Conservation (phyloP, 2,113 vertebrate genomes). For the Poeciliopsis retropinna region DNA sequence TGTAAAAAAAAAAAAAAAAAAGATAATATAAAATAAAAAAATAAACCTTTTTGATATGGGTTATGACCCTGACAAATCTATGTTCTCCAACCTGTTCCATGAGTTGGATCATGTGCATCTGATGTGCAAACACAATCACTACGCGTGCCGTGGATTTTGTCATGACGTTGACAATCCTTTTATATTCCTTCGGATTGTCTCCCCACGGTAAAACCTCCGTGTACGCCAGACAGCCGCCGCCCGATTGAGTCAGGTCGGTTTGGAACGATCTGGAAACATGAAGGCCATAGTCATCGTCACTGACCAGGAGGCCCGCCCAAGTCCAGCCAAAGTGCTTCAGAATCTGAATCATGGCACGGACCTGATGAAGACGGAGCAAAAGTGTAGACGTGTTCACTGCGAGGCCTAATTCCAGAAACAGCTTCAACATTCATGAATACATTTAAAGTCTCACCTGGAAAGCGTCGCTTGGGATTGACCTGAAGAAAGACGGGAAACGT, state of each 20-base stretch:
- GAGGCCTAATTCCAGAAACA: not conserved
- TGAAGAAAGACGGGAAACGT: slow-evolving; percentile 62
- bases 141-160: slow-evolving; percentile 42
- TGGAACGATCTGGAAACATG: slow-evolving; percentile 43
- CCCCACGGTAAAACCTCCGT: slow-evolving; percentile 53
- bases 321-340: slow-evolving; percentile 45
- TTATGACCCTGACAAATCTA: not conserved
- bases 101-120: slow-evolving; percentile 44
- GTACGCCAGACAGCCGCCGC: slow-evolving; percentile 54
- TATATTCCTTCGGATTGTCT: slow-evolving; percentile 21
- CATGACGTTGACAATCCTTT: slow-evolving; percentile 33
- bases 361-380: slow-evolving; percentile 15
- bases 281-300: slow-evolving; percentile 44
- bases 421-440: not conserved
- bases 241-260: slow-evolving; percentile 21
- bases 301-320: slow-evolving; percentile 29
- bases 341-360: slow-evolving; percentile 42
- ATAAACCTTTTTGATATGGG: not conserved
- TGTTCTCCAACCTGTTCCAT: slow-evolving; percentile 49
- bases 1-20: no score
- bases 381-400: not conserved
- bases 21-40: no score
- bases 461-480: slow-evolving; percentile 50
- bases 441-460: slow-evolving; percentile 33
- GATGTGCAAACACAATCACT: slow-evolving; percentile 54